Percentiles rank a stretch among this genome's conserved stretches.
Evolutionary conservation across 2,888 invertebrate species (phyloP).

Genomic region (Amiota minor): DNA sequence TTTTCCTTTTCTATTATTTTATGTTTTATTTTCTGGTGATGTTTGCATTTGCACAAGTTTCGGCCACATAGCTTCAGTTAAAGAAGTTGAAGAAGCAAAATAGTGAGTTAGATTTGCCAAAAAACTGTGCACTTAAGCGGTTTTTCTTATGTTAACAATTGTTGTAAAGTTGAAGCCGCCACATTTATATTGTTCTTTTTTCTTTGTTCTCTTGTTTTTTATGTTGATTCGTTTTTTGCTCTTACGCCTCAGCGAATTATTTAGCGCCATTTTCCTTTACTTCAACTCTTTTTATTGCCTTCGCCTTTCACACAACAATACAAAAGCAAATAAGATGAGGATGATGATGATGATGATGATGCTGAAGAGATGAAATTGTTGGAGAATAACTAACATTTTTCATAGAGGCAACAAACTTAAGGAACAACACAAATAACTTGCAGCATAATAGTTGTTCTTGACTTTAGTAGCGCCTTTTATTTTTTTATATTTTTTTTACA

Average conservation of each 20-base stretch:
- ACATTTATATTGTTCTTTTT: neutral
- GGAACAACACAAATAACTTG: neutral
- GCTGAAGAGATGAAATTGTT: neutral
- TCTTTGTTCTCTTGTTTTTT: constrained; percentile 12
- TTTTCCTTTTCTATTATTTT: neutral
- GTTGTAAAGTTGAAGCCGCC: constrained; percentile 44
- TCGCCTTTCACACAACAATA: constrained; percentile 17
- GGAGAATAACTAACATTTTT: constrained; percentile 20
- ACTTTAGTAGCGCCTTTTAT: constrained; percentile 22
- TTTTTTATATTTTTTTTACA: constrained; percentile 15
- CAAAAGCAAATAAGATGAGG: neutral
- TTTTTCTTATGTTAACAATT: constrained; percentile 52
- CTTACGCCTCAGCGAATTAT: constrained; percentile 4
- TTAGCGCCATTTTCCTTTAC: constrained; percentile 35
- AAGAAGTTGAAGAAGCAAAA: no score
- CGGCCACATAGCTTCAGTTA: neutral
- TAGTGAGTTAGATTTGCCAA: constrained; percentile 17
- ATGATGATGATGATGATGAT: neutral
- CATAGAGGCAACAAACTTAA: neutral
- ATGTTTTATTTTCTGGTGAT: neutral
- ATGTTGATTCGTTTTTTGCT: neutral
- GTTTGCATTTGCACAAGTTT: neutral
- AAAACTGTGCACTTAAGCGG: constrained; percentile 33
- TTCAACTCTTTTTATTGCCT: constrained; percentile 26
- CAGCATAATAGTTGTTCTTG: constrained; percentile 15